These are phyloP conservation scores for Andrena bicolor DNA, from an alignment of 2,888 invertebrate genomes.

Conservation along the genomic window DNA sequence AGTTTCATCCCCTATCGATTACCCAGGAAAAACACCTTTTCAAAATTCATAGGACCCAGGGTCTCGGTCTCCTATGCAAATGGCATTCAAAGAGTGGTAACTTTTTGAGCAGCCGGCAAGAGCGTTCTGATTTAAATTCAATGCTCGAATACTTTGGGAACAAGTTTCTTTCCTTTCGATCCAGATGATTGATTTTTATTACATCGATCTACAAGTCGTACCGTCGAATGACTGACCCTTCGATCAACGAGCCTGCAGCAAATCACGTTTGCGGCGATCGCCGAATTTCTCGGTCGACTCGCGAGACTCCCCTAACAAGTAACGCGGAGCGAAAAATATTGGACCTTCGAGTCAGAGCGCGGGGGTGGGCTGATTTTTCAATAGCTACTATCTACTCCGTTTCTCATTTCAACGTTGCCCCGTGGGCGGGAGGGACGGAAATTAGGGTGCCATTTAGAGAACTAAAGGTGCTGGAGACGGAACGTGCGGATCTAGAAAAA, in stretches of 20 bases:
- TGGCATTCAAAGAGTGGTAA: slow-evolving; percentile 3
- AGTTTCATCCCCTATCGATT: background rate
- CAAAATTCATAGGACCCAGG: slow-evolving; percentile 12
- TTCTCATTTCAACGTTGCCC: slow-evolving; percentile 2
- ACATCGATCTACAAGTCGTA: slow-evolving; percentile 10
- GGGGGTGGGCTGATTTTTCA: too few species aligned
- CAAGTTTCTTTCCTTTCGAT: too few species aligned
- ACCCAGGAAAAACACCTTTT: background rate
- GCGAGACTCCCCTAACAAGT: slow-evolving; percentile 6
- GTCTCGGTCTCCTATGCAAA: background rate
- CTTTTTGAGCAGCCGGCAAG: background rate
- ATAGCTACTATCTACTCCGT: background rate
- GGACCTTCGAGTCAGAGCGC: background rate
- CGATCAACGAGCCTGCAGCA: background rate
- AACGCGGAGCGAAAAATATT: background rate
- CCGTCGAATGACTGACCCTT: slow-evolving; percentile 5
- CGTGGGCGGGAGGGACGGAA: background rate
- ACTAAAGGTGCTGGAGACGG: background rate
- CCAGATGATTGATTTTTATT: background rate
- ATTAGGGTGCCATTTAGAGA: slow-evolving; percentile 2
- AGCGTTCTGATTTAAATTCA: slow-evolving; percentile 7
- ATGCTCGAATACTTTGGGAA: too few species aligned
- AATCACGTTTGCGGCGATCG: slow-evolving; percentile 23
- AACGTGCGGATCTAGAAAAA: background rate
- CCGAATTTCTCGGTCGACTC: background rate